A percentile compares a stretch with the other conserved stretches of the same genome.
These are phyloP conservation scores for Sebastes umbrosus DNA, from an alignment of 2,797 vertebrate species.

Conservation along the genomic window DNA sequence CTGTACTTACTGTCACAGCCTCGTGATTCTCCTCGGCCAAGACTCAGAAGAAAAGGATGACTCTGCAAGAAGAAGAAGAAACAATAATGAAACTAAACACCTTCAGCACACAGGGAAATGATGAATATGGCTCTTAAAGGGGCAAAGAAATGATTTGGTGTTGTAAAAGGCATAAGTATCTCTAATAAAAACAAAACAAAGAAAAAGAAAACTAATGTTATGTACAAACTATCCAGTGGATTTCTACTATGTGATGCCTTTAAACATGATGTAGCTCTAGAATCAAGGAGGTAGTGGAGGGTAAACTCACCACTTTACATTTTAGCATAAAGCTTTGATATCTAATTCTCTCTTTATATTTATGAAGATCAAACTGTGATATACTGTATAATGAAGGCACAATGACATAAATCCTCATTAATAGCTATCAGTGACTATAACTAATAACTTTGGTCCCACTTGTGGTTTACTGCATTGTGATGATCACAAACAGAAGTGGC, in stretches of 20 bases:
- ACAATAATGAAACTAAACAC: constrained; percentile 1
- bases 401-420: neutral
- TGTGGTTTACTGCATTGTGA: neutral
- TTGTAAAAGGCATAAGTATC: neutral
- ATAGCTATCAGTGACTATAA: neutral
- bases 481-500: neutral
- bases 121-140: neutral
- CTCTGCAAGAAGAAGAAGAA: constrained; percentile 49
- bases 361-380: neutral
- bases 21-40: constrained; percentile 61
- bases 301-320: neutral
- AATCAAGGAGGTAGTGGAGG: neutral
- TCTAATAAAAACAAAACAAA: neutral
- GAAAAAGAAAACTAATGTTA: neutral
- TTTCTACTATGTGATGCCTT: neutral
- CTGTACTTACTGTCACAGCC: constrained; percentile 66
- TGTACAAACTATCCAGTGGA: neutral
- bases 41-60: constrained; percentile 46
- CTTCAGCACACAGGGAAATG: neutral
- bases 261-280: neutral
- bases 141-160: neutral
- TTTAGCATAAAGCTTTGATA: neutral
- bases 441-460: neutral
- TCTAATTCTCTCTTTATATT: neutral
- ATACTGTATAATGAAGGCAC: neutral